Percentiles rank a stretch among this genome's conserved stretches.
Conservation (phyloP, 2,888 invertebrate genomes). For the Steinernema hermaphroditum region DNA sequence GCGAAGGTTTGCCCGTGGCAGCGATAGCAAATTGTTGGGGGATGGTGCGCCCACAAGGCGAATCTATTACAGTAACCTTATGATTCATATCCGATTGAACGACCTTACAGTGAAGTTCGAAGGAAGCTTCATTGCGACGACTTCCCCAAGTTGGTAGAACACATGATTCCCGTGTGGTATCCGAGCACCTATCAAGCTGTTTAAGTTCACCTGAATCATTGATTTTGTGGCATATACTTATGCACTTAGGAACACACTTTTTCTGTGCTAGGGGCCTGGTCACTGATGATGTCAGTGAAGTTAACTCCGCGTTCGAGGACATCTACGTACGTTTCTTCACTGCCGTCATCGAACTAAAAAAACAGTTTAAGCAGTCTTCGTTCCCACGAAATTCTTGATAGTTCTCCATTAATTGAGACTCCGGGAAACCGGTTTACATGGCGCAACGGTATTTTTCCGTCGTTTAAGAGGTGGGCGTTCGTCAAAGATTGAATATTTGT, state of each 20-base stretch:
- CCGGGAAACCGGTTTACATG: constrained; percentile 10
- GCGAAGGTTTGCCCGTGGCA: constrained; percentile 13
- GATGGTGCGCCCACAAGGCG: not conserved
- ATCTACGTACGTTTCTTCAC: not conserved
- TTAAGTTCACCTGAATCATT: not conserved
- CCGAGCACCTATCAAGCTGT: not conserved
- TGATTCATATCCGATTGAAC: constrained; percentile 4
- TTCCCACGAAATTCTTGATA: not conserved
- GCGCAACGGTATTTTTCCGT: not conserved
- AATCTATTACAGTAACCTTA: constrained; percentile 11
- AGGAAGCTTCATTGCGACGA: not conserved
- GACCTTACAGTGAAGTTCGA: constrained; percentile 7
- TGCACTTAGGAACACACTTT: not conserved
- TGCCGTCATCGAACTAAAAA: constrained; percentile 25
- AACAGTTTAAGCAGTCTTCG: not conserved
- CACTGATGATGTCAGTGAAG: constrained; percentile 10
- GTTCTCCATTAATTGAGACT: not conserved
- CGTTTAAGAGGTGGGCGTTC: not conserved
- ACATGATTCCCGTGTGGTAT: not conserved
- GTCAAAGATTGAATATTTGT: not conserved
- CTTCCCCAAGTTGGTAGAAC: not conserved
- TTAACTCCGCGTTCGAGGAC: not conserved
- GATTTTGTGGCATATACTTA: not conserved
- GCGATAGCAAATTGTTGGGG: not conserved
- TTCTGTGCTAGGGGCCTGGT: constrained; percentile 19